Evolutionary conservation across 1,140 invertebrate species (phyloP).

Genomic region (Apis laboriosa): DNA sequence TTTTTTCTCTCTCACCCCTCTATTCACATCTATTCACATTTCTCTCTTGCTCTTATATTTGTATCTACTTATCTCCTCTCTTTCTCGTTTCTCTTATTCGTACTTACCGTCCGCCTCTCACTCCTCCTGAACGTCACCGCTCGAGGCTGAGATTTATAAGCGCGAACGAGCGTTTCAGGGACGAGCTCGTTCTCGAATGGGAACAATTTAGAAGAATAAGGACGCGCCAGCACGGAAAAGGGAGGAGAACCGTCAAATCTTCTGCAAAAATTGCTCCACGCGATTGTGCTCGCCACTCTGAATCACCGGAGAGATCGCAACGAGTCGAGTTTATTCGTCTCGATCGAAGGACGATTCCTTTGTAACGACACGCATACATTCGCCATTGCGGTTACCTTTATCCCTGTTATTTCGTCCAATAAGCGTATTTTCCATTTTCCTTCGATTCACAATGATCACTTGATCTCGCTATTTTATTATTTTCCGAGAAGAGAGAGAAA

Average conservation of each 20-base stretch:
- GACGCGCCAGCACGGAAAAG: constrained; percentile 53
- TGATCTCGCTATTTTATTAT: constrained; percentile 20
- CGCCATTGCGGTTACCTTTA: constrained; percentile 21
- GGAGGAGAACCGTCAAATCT: constrained; percentile 18
- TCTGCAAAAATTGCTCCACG: constrained; percentile 52
- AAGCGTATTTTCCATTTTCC: constrained; percentile 11
- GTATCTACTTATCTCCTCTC: not conserved
- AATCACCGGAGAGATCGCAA: constrained; percentile 31
- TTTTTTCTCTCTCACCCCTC: constrained; percentile 31
- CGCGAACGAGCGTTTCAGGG: constrained; percentile 72
- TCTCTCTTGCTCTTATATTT: constrained; percentile 22
- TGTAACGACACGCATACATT: constrained; percentile 34
- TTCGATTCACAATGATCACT: too few species aligned
- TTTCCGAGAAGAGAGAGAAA: not conserved
- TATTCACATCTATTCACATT: not conserved
- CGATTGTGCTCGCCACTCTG: constrained; percentile 37
- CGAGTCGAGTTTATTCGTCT: constrained; percentile 34
- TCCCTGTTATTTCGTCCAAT: constrained; percentile 20
- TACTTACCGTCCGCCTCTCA: not conserved
- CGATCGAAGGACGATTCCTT: constrained; percentile 19
- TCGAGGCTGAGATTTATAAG: constrained; percentile 77
- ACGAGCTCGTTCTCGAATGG: constrained; percentile 73
- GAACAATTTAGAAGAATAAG: constrained; percentile 75
- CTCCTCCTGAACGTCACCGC: constrained; percentile 42
- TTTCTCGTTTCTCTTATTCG: constrained; percentile 41